Base-by-base conservation (phyloP, 2,797 vertebrate species). In the Cyprinella venusta region DNA sequence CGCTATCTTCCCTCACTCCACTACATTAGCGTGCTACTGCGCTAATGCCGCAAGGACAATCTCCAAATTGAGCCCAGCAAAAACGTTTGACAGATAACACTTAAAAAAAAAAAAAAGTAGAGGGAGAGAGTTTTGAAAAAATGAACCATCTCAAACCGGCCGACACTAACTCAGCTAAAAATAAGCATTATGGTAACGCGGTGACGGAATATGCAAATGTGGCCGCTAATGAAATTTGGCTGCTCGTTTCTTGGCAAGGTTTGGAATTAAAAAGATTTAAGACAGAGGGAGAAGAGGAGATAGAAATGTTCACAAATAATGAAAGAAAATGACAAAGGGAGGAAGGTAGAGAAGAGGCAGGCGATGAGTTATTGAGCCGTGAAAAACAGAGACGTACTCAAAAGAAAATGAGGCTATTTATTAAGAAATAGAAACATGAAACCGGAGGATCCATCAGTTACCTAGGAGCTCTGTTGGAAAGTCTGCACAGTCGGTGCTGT, bases 211-310 rank as follows among this genome's bases (percentile, higher is more conserved):
- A 82, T 82, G 63, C 72, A 42, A 82, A 76, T 82, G 61, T 6
- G 3, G 36, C 16, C 15, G 38, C 81, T 76, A 76, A 82, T 82
- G 72, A 82, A 82, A 76, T 82, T 59, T 82, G 72, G 63, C 61
- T 38, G 50, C 7, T 48, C 24, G 5, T 75, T 76, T 76, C 63
- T 76, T 82, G 72, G 50, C 72, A 45, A 45, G 50, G 18, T 6
- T 82, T 67, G 64, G 65, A 78, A 70, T 48, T 61, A 76, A 70
- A 83, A 61, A 69, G 74, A 83, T 61, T 76, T 77, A 61, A 63
- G 54, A 74, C n/a, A 26, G 42, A 59, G 19, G 24, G 54, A 79
- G 56, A 54, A 52, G 36, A 61, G 52, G 59, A 42, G 68, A 84
- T 65, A 61, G 42, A 80, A 69, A 80, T 48, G 71, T 74, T 54